A percentile compares a stretch with the other conserved stretches of the same genome.
phyloP scores from a whole-genome alignment of 1,140 invertebrate species.

The Calosoma granatense region DNA sequence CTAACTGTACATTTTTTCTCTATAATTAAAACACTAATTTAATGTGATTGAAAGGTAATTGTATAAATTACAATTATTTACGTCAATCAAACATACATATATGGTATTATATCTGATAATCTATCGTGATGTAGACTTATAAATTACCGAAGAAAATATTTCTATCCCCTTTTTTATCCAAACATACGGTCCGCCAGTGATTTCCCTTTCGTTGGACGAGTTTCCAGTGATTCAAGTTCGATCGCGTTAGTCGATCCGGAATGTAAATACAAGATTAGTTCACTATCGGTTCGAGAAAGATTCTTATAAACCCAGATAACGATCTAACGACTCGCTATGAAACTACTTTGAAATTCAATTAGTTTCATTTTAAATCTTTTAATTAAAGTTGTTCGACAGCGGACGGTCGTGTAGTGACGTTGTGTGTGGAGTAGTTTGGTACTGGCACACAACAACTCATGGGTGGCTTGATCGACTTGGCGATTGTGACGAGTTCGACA shows the following conservation, averaged over 20 bases:
- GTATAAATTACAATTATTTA: no score
- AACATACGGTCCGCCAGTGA: no score
- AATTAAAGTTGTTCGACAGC: slow-evolving; percentile 2
- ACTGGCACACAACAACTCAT: neutral
- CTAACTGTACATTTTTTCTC: no score
- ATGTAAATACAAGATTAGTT: slow-evolving; percentile 4
- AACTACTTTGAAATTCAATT: slow-evolving; percentile 8
- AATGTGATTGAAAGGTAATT: no score
- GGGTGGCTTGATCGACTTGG: no score
- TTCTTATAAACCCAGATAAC: neutral
- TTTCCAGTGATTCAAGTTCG: neutral
- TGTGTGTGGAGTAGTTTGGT: neutral
- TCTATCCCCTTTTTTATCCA: no score
- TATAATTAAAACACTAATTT: no score
- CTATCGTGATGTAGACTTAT: no score
- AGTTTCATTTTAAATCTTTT: slow-evolving; percentile 8
- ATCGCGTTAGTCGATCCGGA: neutral
- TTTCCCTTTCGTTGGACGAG: no score
- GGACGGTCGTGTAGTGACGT: neutral
- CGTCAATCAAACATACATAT: no score
- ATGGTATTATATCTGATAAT: no score
- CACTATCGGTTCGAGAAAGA: neutral
- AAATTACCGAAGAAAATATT: no score
- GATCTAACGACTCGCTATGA: neutral
- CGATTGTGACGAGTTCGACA: neutral